Evolutionary conservation across 2,113 vertebrate species (phyloP), one percentile per base, ranked within the genome.

Genomic region (Ploceus nigricollis): DNA sequence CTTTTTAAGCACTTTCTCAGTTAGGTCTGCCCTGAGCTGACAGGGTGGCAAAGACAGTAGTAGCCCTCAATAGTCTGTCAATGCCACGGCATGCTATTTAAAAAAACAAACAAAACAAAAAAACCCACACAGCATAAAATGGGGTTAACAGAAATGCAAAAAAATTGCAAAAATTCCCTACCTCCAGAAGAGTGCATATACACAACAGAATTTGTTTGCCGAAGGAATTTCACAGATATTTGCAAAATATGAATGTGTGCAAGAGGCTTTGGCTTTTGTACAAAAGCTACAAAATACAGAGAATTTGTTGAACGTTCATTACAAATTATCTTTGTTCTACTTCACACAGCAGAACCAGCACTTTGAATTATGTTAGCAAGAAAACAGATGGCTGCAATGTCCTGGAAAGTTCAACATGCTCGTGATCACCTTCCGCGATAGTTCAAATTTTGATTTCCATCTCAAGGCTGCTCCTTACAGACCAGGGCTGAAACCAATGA

Each of bases 381-480:
- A 71, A 90, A 78, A 31, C 56, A 93, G 68, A 86, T 42, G 28
- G 30, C 7, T 4, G 0, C 23, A 37, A 42, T 1, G 11, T 22
- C 35, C 64, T 5, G 2, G 42, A 61, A 90, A 77, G 18, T 14
- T 76, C 28, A 11, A 15, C 1, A 15, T 47, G 22, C 11, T 51
- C 1, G 0, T 10, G 12, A 68, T 45, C 47, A 13, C n/a, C 33
- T 91, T 50, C 33, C 0, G 0, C 2, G 0, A 39, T 6, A 71
- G 35, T 21, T 83, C 31, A 61, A 28, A 16, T 30, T 68, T 25
- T 35, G 31, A 70, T 44, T 47, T 68, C 69, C 27, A 64, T 51
- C 40, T 82, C 40, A 72, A 44, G 44, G 45, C n/a, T 80, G 23
- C 15, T 68, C 57, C 13, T 25, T 44, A 5, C 19, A 72, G n/a